These are phyloP conservation scores for Xenopus borealis DNA, from an alignment of 2,113 vertebrate genomes.

Conservation along the genomic window DNA sequence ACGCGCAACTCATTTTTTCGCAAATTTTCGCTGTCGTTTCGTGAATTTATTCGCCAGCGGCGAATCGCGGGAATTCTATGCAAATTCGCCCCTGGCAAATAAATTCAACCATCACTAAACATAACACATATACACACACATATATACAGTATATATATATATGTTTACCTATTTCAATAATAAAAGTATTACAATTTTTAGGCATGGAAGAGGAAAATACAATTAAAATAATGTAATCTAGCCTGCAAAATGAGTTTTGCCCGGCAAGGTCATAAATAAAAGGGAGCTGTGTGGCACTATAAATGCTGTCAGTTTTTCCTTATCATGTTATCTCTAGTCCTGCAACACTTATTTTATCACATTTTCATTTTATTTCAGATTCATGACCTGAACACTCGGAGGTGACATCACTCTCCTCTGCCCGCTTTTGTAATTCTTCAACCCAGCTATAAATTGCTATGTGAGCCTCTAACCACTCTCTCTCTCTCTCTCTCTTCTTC, in stretches of 20 bases:
- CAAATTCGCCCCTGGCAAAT: too few relatives aligned
- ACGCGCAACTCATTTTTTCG: too few relatives aligned
- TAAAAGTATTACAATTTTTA: neutral
- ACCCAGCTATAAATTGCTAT: neutral
- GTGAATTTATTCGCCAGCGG: too few relatives aligned
- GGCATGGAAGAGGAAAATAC: neutral
- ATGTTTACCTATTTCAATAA: neutral
- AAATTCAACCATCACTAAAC: too few relatives aligned
- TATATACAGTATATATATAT: too few relatives aligned
- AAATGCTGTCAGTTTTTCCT: conserved; percentile 7
- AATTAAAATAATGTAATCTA: neutral
- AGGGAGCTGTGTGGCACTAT: neutral
- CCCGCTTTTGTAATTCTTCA: conserved; percentile 5
- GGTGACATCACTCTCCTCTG: conserved; percentile 14
- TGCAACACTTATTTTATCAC: conserved; percentile 1
- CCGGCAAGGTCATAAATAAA: conserved; percentile 1
- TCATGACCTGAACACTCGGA: neutral
- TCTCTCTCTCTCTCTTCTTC: conserved; percentile 54
- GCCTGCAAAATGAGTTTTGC: neutral
- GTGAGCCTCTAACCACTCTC: conserved; percentile 45
- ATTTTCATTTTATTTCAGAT: conserved; percentile 22
- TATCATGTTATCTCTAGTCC: neutral
- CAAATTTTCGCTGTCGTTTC: too few relatives aligned
- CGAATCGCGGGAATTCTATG: too few relatives aligned
- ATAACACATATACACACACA: too few relatives aligned